These are phyloP conservation scores for Folsomia candida DNA, from an alignment of 2,888 invertebrate species.

Conservation along the genomic window DNA sequence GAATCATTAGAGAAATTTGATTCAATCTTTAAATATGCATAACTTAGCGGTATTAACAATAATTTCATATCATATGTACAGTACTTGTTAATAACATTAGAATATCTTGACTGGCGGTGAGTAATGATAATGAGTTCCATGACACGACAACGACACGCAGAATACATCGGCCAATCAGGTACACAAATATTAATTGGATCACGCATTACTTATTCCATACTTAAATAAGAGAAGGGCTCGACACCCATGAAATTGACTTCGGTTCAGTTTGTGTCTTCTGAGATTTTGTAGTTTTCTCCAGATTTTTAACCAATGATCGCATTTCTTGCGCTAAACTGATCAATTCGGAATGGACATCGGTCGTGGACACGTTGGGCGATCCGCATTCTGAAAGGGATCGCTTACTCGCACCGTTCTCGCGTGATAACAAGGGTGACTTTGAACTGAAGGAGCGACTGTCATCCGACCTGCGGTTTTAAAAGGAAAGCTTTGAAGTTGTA, in stretches of 20 bases:
- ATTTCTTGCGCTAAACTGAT: conserved; percentile 50
- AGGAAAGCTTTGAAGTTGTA: background rate
- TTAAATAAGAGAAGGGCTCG: conserved; percentile 50
- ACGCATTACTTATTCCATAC: no score
- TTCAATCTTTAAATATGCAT: no score
- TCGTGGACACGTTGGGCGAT: conserved; percentile 32
- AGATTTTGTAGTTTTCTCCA: conserved; percentile 45
- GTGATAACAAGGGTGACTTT: conserved; percentile 50
- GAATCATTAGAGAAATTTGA: no score
- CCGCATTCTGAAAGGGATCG: conserved; percentile 49
- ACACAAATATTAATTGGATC: no score
- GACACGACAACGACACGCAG: no score
- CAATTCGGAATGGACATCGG: conserved; percentile 50
- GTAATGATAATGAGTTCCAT: no score
- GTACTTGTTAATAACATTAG: no score
- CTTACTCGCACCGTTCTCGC: conserved; percentile 50
- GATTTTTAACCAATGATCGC: conserved; percentile 49
- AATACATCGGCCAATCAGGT: no score
- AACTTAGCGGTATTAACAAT: no score
- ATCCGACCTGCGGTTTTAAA: conserved; percentile 37
- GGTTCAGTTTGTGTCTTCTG: conserved; percentile 48
- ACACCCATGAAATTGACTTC: conserved; percentile 44
- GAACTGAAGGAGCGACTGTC: conserved; percentile 51
- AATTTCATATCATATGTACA: no score
- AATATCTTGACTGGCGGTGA: no score